Conservation (phyloP, 2,113 vertebrate species). For the Colistium nudipinnis region DNA sequence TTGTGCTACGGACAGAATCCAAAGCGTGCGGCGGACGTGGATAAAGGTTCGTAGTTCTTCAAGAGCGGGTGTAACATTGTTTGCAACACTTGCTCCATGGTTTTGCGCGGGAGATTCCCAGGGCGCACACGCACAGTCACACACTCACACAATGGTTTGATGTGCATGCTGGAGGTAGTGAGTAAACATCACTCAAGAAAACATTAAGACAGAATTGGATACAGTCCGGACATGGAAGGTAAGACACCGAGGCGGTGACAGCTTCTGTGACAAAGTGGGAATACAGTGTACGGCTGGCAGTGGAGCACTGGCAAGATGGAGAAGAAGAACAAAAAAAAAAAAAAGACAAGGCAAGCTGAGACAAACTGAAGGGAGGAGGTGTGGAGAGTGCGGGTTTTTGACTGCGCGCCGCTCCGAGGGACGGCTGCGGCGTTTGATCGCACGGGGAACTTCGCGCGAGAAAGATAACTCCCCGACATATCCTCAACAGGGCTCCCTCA, state of each 20-base stretch:
- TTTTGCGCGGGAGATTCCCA: slow-evolving; percentile 47
- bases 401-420: slow-evolving; percentile 25
- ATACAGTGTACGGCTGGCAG: not conserved
- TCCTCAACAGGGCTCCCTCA: slow-evolving; percentile 33
- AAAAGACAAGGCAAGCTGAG: slow-evolving; percentile 11
- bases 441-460: slow-evolving; percentile 20
- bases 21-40: slow-evolving; percentile 42
- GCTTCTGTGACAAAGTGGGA: slow-evolving; percentile 34
- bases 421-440: slow-evolving; percentile 53
- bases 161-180: slow-evolving; percentile 29
- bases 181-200: slow-evolving; percentile 44
- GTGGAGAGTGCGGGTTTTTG: slow-evolving; percentile 15
- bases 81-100: slow-evolving; percentile 36
- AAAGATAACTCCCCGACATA: slow-evolving; percentile 37
- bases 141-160: slow-evolving; percentile 15
- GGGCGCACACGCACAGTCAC: slow-evolving; percentile 25
- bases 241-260: not conserved
- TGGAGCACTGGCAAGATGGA: not conserved
- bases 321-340: not conserved
- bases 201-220: slow-evolving; percentile 42
- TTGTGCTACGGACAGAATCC: slow-evolving; percentile 43
- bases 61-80: slow-evolving; percentile 39
- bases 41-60: slow-evolving; percentile 43
- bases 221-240: slow-evolving; percentile 30
- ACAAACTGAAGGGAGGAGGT: slow-evolving; percentile 14